Conservation (phyloP, 2,113 vertebrate genomes). For the Tangachromis dhanisi region DNA sequence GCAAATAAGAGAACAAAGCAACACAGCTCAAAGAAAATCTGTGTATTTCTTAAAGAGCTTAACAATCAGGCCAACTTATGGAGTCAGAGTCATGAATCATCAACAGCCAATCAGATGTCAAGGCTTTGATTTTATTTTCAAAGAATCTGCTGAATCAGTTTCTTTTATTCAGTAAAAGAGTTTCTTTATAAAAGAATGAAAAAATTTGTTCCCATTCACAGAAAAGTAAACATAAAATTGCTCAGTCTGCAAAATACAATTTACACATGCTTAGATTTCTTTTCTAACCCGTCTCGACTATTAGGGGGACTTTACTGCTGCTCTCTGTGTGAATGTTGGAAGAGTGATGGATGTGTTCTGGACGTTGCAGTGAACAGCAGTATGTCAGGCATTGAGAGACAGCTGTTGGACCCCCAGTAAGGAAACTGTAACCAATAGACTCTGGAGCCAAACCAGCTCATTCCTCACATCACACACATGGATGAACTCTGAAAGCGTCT, state of each 20-base stretch:
- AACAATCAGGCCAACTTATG: background rate
- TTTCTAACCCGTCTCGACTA: background rate
- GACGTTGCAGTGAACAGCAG: background rate
- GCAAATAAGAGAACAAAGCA: background rate
- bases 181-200: background rate
- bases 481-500: background rate
- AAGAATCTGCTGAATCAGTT: background rate
- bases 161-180: background rate
- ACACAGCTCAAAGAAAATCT: background rate
- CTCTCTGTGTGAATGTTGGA: background rate
- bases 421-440: slow-evolving; percentile 17
- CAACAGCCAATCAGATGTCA: background rate
- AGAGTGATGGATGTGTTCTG: background rate
- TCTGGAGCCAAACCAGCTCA: slow-evolving; percentile 18
- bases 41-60: background rate
- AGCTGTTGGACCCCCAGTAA: slow-evolving; percentile 58
- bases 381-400: slow-evolving; percentile 26
- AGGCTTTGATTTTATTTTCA: background rate
- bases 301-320: background rate
- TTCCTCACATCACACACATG: slow-evolving; percentile 26
- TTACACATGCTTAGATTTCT: fast-evolving
- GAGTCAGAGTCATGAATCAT: background rate
- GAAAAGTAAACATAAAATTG: background rate
- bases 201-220: fast-evolving
- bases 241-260: background rate